These are phyloP conservation scores for Drosophila demipolita DNA, from an alignment of 2,888 invertebrate species.

Conservation along the genomic window DNA sequence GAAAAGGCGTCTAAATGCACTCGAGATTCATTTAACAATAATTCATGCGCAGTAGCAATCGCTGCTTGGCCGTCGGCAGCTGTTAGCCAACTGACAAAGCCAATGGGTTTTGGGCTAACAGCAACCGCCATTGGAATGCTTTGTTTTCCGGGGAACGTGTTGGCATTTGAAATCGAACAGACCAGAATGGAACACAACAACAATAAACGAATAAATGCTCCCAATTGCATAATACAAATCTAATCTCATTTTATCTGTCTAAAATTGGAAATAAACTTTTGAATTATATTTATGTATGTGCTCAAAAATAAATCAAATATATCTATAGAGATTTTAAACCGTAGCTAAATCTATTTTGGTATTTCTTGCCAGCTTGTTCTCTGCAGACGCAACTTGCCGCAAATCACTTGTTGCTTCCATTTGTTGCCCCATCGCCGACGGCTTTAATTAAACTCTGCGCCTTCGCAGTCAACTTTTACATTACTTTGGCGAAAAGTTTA, in stretches of 20 bases:
- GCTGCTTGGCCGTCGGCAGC: slow-evolving; percentile 32
- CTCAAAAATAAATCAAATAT: slow-evolving; percentile 5
- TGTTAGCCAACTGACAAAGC: slow-evolving; percentile 39
- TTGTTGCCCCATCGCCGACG: slow-evolving; percentile 17
- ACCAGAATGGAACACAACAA: slow-evolving; percentile 40
- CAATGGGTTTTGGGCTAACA: slow-evolving; percentile 1
- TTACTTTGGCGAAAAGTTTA: slow-evolving; percentile 62
- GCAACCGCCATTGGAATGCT: slow-evolving; percentile 17
- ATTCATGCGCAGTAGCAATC: slow-evolving; percentile 52
- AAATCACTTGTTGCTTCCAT: slow-evolving; percentile 66
- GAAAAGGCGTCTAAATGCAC: background rate
- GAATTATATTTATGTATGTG: slow-evolving; percentile 18
- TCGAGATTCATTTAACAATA: background rate
- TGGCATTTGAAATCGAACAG: slow-evolving; percentile 48
- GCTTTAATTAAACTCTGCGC: slow-evolving; percentile 61
- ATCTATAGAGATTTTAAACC: background rate
- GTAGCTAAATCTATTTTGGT: background rate
- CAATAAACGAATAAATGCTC: slow-evolving; percentile 41
- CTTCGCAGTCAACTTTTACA: slow-evolving; percentile 53
- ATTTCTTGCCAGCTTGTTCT: background rate
- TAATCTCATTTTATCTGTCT: slow-evolving; percentile 33
- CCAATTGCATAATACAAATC: slow-evolving; percentile 61
- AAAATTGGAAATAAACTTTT: slow-evolving; percentile 39
- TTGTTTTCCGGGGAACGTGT: slow-evolving; percentile 54
- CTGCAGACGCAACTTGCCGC: slow-evolving; percentile 17